phyloP scores from a whole-genome alignment of 2,888 invertebrate genomes.

The Drosophila melanosoma region DNA sequence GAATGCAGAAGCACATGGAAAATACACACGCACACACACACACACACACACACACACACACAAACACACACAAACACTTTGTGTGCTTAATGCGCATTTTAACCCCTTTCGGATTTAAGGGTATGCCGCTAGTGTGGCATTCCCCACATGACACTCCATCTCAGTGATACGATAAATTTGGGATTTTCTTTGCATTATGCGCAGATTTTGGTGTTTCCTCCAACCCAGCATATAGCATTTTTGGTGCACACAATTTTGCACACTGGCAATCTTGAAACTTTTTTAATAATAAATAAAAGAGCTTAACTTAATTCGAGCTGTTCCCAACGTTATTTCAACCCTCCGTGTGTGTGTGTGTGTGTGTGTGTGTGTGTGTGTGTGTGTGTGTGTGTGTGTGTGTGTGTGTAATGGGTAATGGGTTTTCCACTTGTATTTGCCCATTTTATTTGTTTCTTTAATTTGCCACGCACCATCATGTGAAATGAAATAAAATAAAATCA shows the following conservation, averaged over 20 bases:
- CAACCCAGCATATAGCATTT: constrained; percentile 42
- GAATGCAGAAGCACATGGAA: constrained; percentile 66
- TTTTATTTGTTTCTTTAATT: constrained; percentile 77
- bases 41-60: constrained; percentile 26
- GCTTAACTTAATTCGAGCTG: constrained; percentile 79
- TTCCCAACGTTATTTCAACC: constrained; percentile 52
- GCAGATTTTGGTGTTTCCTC: constrained; percentile 67
- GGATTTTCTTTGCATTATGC: constrained; percentile 79
- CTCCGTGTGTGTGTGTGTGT: constrained; percentile 29
- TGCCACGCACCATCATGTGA: constrained; percentile 24
- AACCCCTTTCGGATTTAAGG: constrained; percentile 64
- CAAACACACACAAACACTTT: constrained; percentile 20
- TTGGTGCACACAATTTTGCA: constrained; percentile 24
- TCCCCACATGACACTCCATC: constrained; percentile 69
- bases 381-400: constrained; percentile 18
- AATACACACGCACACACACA: constrained; percentile 24
- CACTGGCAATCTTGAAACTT: constrained; percentile 66
- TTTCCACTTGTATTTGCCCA: constrained; percentile 69
- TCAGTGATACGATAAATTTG: constrained; percentile 78
- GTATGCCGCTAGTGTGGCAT: constrained; percentile 15
- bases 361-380: constrained; percentile 27
- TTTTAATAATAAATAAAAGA: constrained; percentile 82
- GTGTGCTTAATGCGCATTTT: constrained; percentile 68
- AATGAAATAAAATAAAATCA: neutral
- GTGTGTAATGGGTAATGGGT: constrained; percentile 56